Evolutionary conservation across 2,797 vertebrate genomes (phyloP).

Genomic region (Hemibagrus guttatus): DNA sequence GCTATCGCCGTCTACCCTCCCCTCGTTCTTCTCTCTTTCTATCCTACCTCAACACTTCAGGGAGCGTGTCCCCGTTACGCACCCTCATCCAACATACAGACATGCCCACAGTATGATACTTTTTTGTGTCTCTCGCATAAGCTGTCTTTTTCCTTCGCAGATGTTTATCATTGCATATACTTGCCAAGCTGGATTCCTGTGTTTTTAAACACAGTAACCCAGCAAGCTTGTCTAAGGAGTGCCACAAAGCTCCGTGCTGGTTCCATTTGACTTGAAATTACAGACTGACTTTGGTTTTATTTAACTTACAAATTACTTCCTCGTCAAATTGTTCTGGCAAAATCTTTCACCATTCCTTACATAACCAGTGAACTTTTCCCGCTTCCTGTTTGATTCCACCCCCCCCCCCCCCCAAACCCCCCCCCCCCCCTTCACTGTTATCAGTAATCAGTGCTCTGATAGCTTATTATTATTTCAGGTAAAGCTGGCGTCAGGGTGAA

Average conservation of each 20-base stretch:
- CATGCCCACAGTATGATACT: slow-evolving; percentile 10
- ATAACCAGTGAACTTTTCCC: slow-evolving; percentile 25
- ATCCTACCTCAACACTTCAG: slow-evolving; percentile 54
- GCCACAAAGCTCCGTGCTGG: slow-evolving; percentile 1
- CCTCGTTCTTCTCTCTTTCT: slow-evolving; percentile 35
- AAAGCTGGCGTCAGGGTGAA: slow-evolving; percentile 66
- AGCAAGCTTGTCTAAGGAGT: slow-evolving; percentile 13
- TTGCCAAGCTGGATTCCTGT: slow-evolving; percentile 30
- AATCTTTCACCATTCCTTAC: slow-evolving; percentile 10
- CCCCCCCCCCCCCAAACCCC: slow-evolving; percentile 53
- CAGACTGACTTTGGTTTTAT: background rate
- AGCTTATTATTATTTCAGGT: slow-evolving; percentile 67
- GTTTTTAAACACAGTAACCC: background rate
- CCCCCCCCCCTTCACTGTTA: slow-evolving; percentile 62
- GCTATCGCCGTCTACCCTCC: slow-evolving; percentile 69
- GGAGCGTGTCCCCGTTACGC: slow-evolving; percentile 14
- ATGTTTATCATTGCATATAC: slow-evolving; percentile 33
- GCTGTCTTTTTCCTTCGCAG: slow-evolving; percentile 4
- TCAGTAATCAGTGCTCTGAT: slow-evolving; percentile 68
- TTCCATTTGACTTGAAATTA: slow-evolving; percentile 2
- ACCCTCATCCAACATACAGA: slow-evolving; percentile 53
- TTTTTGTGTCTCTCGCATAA: background rate
- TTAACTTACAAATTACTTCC: background rate
- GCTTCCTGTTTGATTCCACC: slow-evolving; percentile 18
- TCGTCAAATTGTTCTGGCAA: background rate